phyloP scores from a whole-genome alignment of 1,140 invertebrate genomes.

The Araneus ventricosus region DNA sequence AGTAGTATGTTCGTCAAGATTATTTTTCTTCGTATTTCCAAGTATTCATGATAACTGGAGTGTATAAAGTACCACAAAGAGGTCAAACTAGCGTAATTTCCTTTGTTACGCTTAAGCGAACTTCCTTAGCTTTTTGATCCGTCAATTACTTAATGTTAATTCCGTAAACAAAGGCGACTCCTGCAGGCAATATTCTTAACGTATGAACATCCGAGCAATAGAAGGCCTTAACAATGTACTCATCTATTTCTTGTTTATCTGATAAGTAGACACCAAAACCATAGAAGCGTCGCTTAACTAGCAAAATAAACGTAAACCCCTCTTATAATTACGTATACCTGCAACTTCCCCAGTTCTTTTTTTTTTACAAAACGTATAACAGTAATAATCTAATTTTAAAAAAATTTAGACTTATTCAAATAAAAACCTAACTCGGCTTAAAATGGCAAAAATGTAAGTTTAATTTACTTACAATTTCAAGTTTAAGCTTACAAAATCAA shows the following conservation, averaged over 20 bases:
- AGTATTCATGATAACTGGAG: too few species aligned
- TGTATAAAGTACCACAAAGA: not conserved
- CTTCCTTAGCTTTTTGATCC: not conserved
- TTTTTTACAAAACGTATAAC: not conserved
- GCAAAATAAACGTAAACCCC: not conserved
- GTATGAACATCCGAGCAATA: not conserved
- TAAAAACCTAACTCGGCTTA: too few species aligned
- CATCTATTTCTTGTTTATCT: not conserved
- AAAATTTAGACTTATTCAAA: too few species aligned
- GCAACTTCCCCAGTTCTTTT: not conserved
- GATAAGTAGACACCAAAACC: not conserved
- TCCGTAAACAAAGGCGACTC: not conserved
- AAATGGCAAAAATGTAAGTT: too few species aligned
- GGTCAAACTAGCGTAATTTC: not conserved
- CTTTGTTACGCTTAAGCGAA: not conserved
- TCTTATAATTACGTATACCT: too few species aligned
- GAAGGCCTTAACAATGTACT: not conserved
- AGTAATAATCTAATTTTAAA: too few species aligned
- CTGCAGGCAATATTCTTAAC: not conserved
- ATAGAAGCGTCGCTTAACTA: not conserved
- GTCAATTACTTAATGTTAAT: not conserved
- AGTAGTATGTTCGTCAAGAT: too few species aligned
- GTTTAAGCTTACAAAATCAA: too few species aligned
- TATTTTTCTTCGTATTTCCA: too few species aligned
- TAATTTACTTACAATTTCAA: too few species aligned